Evolutionary conservation across 2,797 vertebrate species (phyloP).

Genomic region (Taenioides sp.): DNA sequence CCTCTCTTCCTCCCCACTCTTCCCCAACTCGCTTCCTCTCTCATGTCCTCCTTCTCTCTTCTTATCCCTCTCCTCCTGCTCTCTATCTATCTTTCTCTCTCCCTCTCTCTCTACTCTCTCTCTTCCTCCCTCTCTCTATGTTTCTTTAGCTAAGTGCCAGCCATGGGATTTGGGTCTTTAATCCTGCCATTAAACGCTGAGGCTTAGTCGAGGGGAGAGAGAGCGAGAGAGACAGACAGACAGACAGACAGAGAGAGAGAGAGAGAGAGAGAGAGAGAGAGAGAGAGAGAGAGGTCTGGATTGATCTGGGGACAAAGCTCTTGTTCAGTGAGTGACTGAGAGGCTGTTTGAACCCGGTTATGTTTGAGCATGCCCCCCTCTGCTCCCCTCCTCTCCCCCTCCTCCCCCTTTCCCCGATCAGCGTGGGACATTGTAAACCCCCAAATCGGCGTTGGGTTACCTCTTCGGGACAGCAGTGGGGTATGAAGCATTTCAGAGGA

Average conservation of each 20-base stretch:
- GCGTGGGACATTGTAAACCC: slow-evolving; percentile 82
- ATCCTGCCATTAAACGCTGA: slow-evolving; percentile 82
- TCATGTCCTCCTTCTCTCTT: not conserved
- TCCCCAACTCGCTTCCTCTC: not conserved
- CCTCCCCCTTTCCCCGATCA: slow-evolving; percentile 61
- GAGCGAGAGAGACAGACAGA: slow-evolving; percentile 14
- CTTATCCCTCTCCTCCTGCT: not conserved
- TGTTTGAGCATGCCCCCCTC: slow-evolving; percentile 81
- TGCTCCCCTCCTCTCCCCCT: slow-evolving; percentile 67
- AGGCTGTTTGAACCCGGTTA: slow-evolving; percentile 80
- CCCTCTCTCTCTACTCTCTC: not conserved
- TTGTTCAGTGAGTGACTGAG: slow-evolving; percentile 81
- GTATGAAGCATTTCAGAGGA: slow-evolving; percentile 84
- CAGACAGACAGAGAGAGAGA: too few species aligned
- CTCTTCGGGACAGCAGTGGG: slow-evolving; percentile 82
- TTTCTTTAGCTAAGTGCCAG: slow-evolving; percentile 80
- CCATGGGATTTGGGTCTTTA: slow-evolving; percentile 80
- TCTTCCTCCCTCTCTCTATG: slow-evolving; percentile 47
- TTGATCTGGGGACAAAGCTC: slow-evolving; percentile 84
- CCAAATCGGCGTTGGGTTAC: slow-evolving; percentile 87
- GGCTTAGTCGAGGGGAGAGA: slow-evolving; percentile 72
- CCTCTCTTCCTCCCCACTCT: not conserved
- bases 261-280: too few species aligned
- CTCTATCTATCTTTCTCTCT: not conserved
- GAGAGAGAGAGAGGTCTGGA: slow-evolving; percentile 59